These are phyloP conservation scores for Drosophila sp. DNA, from an alignment of 1,140 invertebrate genomes.

Conservation along the genomic window DNA sequence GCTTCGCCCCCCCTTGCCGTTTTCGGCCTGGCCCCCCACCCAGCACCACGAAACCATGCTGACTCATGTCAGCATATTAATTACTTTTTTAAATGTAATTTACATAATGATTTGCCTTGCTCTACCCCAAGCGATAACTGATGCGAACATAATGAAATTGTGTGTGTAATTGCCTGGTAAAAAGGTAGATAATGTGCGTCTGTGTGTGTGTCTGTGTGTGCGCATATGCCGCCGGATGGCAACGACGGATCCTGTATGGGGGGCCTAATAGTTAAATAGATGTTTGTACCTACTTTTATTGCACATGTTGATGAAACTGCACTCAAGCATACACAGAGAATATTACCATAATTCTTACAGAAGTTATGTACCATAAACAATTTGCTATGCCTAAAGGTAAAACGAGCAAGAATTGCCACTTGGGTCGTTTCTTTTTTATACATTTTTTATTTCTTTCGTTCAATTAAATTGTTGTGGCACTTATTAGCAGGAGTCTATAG, in stretches of 20 bases:
- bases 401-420: not conserved
- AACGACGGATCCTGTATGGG: not conserved
- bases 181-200: constrained; percentile 22
- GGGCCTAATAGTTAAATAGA: constrained; percentile 2
- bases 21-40: not conserved
- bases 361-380: constrained; percentile 5
- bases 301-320: constrained; percentile 7
- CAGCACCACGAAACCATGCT: not conserved
- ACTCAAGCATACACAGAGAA: not conserved
- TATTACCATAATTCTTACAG: constrained; percentile 10
- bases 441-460: too few relatives aligned
- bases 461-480: too few relatives aligned
- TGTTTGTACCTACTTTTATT: constrained; percentile 5
- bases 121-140: constrained; percentile 28
- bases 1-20: not conserved
- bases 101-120: constrained; percentile 65
- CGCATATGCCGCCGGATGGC: not conserved
- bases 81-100: constrained; percentile 74
- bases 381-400: constrained; percentile 6
- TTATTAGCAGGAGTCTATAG: too few relatives aligned
- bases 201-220: not conserved
- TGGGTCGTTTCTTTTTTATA: too few relatives aligned
- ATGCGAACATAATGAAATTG: constrained; percentile 59
- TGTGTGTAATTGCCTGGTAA: constrained; percentile 58
- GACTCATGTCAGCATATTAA: constrained; percentile 60